Evolutionary conservation across 2,113 vertebrate genomes (phyloP), one percentile per base, ranked within the genome.

Genomic region (Madoqua kirkii): DNA sequence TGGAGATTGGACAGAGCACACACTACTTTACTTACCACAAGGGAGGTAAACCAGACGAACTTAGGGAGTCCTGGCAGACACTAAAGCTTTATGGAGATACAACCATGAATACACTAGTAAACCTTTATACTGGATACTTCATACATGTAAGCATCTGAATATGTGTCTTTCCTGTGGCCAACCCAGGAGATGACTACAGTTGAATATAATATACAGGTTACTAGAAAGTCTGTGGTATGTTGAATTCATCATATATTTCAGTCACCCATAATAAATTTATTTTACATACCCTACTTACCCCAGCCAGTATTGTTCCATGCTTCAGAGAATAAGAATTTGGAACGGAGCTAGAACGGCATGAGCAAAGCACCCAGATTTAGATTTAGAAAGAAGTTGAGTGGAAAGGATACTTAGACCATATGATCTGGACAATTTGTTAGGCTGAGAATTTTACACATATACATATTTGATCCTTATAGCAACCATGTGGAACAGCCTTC

Each of bases 281-380:
- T 76, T 89, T 78, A 54, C 5, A n/a, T 62, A 67, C 23, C 29
- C 12, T 13, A 48, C 23, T 9, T 13, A 14, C 5, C 4, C 12
- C 48, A 64, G 6, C 23, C 25, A 23, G 33, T 62, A 45, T 40
- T 85, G 1, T 59, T 86, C 33, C n/a, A 62, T 86, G n/a, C 13
- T 84, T 96, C 54, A 88, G 55, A 96, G 27, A 40, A 13, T 40
- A 19, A 95, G 29, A 85, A 3, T n/a, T 12, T 89, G 19, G 36
- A 29, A 19, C 64, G 43, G 14, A 96, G 21, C 6, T 89, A 82
- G 29, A 92, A 83, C 45, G 15, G 52, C 5, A 76, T 4, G 79
- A 7, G 64, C 15, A 91, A 79, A 71, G 25, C 13, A 74, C 57
- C 86, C 25, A 84, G 17, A 86, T 50, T 92, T 89, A 76, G 13